Percentiles rank a stretch among this genome's conserved stretches.
Conservation (phyloP, 2,113 vertebrate species). For the Peucedramus taeniatus region DNA sequence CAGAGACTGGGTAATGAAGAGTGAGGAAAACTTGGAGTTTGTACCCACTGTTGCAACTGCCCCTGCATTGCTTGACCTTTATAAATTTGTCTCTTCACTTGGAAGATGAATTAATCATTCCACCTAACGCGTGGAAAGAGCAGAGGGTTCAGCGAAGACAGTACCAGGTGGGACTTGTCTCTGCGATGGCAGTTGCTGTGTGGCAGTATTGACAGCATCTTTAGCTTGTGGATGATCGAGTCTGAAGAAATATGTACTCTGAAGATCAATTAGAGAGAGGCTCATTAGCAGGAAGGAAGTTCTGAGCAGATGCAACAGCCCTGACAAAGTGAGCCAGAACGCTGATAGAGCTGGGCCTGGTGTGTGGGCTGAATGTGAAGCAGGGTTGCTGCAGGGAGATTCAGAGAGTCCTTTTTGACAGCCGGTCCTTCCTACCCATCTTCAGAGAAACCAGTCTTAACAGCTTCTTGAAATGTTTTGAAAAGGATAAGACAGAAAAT, state of each 20-base stretch:
- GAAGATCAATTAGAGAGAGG: constrained; percentile 1
- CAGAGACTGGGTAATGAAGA: background rate
- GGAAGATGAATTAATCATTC: background rate
- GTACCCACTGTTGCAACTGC: background rate
- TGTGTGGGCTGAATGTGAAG: constrained; percentile 43
- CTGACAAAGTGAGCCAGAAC: constrained; percentile 46
- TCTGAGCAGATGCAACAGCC: constrained; percentile 41
- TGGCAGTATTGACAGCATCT: background rate
- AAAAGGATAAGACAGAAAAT: background rate
- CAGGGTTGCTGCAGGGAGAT: constrained; percentile 32
- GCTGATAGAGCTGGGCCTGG: constrained; percentile 1
- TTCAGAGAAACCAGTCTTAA: constrained; percentile 9
- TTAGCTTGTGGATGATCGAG: background rate
- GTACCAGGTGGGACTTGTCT: background rate
- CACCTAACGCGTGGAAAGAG: background rate
- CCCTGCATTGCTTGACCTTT: background rate
- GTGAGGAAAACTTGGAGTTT: background rate
- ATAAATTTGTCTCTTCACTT: background rate
- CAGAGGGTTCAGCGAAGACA: background rate
- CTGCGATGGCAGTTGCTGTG: background rate
- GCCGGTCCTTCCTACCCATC: constrained; percentile 45
- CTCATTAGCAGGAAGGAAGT: constrained; percentile 45
- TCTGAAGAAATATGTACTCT: background rate
- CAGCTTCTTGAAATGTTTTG: constrained; percentile 19
- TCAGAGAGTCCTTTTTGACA: constrained; percentile 54